phyloP scores from a whole-genome alignment of 2,113 vertebrate genomes.

The Probosciger aterrimus region DNA sequence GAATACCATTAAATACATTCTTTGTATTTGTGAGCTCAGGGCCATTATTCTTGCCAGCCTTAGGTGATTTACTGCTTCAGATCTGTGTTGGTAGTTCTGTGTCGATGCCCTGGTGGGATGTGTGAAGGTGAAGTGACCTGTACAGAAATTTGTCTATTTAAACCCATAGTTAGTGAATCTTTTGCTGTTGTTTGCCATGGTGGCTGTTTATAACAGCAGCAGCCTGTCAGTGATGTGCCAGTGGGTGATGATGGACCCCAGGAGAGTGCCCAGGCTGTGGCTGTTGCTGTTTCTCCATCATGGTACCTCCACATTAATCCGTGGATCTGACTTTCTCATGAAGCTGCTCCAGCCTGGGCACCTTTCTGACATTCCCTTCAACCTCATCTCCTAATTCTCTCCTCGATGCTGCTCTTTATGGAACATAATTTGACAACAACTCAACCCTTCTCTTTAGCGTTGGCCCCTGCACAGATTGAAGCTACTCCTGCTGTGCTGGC shows the following conservation, averaged over 20 bases:
- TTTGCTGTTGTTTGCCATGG: neutral
- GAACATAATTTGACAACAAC: neutral
- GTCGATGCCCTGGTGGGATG: neutral
- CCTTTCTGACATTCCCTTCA: neutral
- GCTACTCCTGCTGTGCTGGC: neutral
- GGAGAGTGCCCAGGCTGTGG: accelerated
- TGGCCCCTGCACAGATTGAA: neutral
- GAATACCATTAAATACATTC: constrained; percentile 15
- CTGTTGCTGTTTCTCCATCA: neutral
- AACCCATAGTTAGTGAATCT: neutral
- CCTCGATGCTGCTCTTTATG: neutral
- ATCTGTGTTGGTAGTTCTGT: neutral
- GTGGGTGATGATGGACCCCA: neutral
- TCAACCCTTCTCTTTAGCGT: accelerated
- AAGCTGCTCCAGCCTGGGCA: neutral
- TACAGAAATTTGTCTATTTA: neutral
- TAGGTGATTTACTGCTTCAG: neutral
- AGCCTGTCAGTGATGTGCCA: neutral
- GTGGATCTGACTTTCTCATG: neutral
- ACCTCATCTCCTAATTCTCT: neutral
- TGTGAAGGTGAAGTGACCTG: neutral
- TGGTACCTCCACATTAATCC: neutral
- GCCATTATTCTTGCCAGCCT: neutral
- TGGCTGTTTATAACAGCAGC: neutral
- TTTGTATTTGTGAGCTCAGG: neutral